Conservation (phyloP, 2,113 vertebrate species). For the Stigmatopora nigra region DNA sequence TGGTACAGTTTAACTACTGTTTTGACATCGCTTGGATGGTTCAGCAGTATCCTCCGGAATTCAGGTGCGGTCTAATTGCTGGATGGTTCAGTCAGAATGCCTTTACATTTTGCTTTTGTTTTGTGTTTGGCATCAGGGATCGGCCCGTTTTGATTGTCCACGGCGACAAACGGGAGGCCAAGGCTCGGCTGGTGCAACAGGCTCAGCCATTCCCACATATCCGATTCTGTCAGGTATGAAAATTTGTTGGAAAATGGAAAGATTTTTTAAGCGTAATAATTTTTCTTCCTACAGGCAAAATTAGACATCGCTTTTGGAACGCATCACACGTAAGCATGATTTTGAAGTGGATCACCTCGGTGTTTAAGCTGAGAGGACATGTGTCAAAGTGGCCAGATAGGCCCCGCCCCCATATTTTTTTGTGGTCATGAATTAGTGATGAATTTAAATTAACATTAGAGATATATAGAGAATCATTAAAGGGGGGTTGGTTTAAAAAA, state of each 20-base stretch:
- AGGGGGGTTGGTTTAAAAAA: too few species aligned
- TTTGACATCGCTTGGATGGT: constrained; percentile 91
- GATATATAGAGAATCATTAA: too few species aligned
- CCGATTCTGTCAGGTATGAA: constrained; percentile 84
- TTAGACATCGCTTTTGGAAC: constrained; percentile 97
- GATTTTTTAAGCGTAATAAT: too few species aligned
- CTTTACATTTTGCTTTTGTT: background rate
- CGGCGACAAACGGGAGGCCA: constrained; percentile 89
- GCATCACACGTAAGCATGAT: constrained; percentile 88
- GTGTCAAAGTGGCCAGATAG: too few species aligned
- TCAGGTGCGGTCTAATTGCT: constrained; percentile 73
- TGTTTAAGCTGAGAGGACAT: too few species aligned
- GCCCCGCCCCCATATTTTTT: too few species aligned
- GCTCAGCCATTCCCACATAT: constrained; percentile 81
- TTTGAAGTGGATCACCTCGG: background rate
- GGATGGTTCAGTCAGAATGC: background rate
- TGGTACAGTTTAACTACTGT: constrained; percentile 92
- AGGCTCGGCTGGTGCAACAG: constrained; percentile 79
- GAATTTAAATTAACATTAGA: too few species aligned
- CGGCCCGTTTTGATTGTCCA: constrained; percentile 86
- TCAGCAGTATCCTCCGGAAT: constrained; percentile 83
- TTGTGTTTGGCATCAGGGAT: constrained; percentile 63
- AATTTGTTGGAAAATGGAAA: background rate
- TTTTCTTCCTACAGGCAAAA: constrained; percentile 77
- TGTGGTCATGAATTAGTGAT: too few species aligned